Base-by-base conservation (phyloP, 2,888 invertebrate species). In the Stenoptilia bipunctidactyla region DNA sequence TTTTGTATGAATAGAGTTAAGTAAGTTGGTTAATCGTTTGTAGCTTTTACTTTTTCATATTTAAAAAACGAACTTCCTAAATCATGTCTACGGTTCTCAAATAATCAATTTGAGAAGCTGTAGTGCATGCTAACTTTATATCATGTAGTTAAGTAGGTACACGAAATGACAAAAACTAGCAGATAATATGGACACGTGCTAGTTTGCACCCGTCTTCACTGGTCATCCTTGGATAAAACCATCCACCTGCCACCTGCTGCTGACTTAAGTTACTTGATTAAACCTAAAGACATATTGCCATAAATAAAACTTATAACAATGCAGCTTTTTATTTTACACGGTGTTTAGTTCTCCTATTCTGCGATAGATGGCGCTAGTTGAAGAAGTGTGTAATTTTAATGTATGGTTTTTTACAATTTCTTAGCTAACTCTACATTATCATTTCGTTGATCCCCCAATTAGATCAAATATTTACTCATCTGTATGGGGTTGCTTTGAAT, bases 221-320 rank as follows among this genome's bases (percentile, higher is more conserved):
- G 61, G 76, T 70, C 75, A 74, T 77, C 79, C 82, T 82, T 82
- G 79, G 67, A 51, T 53, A 53, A 55, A 52, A 50, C 68, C 59
- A 62, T 55, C 61, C 59, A 51, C 43, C 40, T 53, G 61, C 20
- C 80, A 82, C 80, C 77, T 79, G 77, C 66, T 60, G 54, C 68
- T 69, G 70, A 77, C 71, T 74, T n/a, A 69, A 69, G 72, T 66
- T 68, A 64, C 69, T 70, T 66, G 72, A 70, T 75, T 70, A 67
- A 69, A 70, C 53, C 57, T 55, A 56, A 72, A 70, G 36, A 41
- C 34, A 43, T 40, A 38, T 20, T 45, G 38, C 39, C 34, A 53
- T 54, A 53, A 52, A 50, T 48, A 50, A 55, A 46, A 53, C 46
- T 33, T 41, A 40, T 39, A 37, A 39, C 38, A 40, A 13, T 38